Conservation (phyloP, 2,888 invertebrate species). For the Germaria angustata region DNA sequence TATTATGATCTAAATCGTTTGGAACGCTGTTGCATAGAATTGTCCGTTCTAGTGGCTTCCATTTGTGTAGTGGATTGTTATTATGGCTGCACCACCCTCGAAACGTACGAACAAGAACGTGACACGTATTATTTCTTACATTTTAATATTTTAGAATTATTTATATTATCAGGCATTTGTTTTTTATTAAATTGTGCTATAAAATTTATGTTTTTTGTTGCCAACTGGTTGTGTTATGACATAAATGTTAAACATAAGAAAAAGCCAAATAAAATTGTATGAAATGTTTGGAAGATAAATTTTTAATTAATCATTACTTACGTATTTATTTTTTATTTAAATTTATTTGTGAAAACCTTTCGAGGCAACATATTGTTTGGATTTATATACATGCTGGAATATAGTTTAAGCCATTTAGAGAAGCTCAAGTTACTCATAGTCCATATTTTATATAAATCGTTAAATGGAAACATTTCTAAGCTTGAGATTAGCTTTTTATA, state of each 20-base stretch:
- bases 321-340: too few relatives aligned
- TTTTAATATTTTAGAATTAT: conserved; percentile 48
- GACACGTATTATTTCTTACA: conserved; percentile 60
- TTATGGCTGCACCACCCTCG: conserved; percentile 67
- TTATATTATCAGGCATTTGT: conserved; percentile 47
- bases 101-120: conserved; percentile 70
- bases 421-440: too few relatives aligned
- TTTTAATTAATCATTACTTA: too few relatives aligned
- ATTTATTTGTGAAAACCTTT: too few relatives aligned
- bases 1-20: conserved; percentile 60
- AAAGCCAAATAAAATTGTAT: not conserved
- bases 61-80: conserved; percentile 56
- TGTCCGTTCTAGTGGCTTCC: conserved; percentile 26
- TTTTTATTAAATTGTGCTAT: conserved; percentile 47
- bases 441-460: too few relatives aligned
- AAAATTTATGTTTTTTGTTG: conserved; percentile 20
- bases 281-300: too few relatives aligned
- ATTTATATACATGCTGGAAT: too few relatives aligned
- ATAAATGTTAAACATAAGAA: not conserved
- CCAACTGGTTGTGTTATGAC: not conserved
- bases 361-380: too few relatives aligned
- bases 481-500: too few relatives aligned
- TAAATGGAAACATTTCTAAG: too few relatives aligned
- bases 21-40: conserved; percentile 65
- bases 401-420: too few relatives aligned